Percentiles rank a stretch among this genome's conserved stretches.
Evolutionary conservation across 2,888 invertebrate species (phyloP).

Genomic region (Neoascia interrupta): DNA sequence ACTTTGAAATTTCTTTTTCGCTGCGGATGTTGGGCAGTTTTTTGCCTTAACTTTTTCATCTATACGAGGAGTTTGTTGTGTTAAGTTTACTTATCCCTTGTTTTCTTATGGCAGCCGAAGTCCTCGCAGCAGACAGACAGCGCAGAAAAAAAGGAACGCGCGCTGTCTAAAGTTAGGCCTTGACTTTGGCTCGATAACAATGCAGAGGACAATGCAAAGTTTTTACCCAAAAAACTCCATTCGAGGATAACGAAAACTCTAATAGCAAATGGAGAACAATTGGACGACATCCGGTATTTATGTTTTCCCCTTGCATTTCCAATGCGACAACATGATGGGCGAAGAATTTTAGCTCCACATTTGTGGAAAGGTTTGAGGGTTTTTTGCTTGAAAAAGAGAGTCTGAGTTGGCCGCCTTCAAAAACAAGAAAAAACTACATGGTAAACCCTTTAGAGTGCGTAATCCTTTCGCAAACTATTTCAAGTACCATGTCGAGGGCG

Average conservation of each 20-base stretch:
- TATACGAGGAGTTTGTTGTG: constrained; percentile 24
- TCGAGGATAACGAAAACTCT: constrained; percentile 40
- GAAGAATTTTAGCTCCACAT: constrained; percentile 38
- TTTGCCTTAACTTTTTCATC: constrained; percentile 19
- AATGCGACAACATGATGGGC: constrained; percentile 14
- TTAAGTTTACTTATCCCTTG: constrained; percentile 1
- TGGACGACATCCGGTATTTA: constrained; percentile 62
- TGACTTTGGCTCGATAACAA: constrained; percentile 51
- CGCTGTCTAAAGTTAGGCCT: constrained; percentile 43
- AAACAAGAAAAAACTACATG: constrained; percentile 21
- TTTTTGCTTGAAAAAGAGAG: too few relatives aligned
- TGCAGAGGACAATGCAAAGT: constrained; percentile 44
- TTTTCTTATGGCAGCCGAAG: not conserved
- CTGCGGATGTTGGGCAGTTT: constrained; percentile 29
- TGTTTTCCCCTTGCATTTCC: constrained; percentile 15
- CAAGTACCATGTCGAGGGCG: constrained; percentile 62
- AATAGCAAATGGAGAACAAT: constrained; percentile 53
- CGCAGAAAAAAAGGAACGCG: constrained; percentile 6
- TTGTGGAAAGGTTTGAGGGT: too few relatives aligned
- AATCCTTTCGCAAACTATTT: constrained; percentile 48
- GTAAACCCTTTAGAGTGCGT: constrained; percentile 29
- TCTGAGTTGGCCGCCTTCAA: too few relatives aligned
- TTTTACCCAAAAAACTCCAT: not conserved
- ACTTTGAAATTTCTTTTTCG: constrained; percentile 57
- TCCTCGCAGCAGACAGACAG: constrained; percentile 4